Evolutionary conservation across 2,888 invertebrate genomes (phyloP).

Genomic region (Chymomyza caudatula): DNA sequence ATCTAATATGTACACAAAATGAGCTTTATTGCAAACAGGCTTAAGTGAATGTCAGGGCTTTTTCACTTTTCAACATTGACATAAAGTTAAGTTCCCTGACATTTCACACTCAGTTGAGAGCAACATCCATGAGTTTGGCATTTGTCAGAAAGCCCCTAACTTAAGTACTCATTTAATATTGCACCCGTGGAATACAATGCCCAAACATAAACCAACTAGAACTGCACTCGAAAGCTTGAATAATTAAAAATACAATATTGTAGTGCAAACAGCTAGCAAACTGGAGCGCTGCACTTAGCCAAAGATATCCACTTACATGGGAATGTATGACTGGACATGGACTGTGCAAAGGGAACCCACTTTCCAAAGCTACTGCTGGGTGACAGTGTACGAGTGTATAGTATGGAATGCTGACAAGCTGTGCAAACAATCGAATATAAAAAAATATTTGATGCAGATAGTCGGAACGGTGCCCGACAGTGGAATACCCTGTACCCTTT

Average conservation of each 20-base stretch:
- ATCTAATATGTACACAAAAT: background rate
- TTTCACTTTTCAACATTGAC: background rate
- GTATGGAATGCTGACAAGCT: conserved; percentile 53
- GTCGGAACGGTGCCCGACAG: too few species aligned
- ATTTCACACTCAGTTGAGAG: background rate
- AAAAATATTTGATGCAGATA: too few species aligned
- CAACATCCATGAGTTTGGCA: conserved; percentile 42
- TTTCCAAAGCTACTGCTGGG: background rate
- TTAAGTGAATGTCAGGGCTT: background rate
- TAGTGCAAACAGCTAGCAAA: conserved; percentile 54
- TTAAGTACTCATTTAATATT: background rate
- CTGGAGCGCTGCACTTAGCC: conserved; percentile 52
- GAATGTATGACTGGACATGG: background rate
- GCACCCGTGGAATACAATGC: background rate
- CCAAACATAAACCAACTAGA: conserved; percentile 11
- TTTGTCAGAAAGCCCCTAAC: conserved; percentile 30
- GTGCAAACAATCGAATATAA: conserved; percentile 55
- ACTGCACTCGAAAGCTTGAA: conserved; percentile 52
- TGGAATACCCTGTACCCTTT: too few species aligned
- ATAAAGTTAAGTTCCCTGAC: background rate
- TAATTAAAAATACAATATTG: conserved; percentile 63
- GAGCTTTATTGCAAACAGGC: background rate
- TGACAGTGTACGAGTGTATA: conserved; percentile 36
- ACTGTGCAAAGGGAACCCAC: conserved; percentile 2
- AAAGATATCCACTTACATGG: conserved; percentile 60